These are phyloP conservation scores for Hoplodrina blanda DNA, from an alignment of 2,888 invertebrate species.

Conservation along the genomic window DNA sequence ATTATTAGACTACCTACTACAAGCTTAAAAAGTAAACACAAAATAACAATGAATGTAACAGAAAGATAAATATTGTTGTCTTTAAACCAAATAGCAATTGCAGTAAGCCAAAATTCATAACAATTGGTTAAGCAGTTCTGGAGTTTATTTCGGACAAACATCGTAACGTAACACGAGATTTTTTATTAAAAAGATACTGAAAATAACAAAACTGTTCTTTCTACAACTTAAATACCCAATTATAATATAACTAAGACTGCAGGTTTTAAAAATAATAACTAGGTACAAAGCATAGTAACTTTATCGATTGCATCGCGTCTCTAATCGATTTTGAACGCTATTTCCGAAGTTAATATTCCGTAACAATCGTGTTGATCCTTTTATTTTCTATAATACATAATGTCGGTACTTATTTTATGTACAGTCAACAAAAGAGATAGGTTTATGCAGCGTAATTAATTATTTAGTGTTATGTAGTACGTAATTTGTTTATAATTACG, in stretches of 20 bases:
- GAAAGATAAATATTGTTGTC: too few species aligned
- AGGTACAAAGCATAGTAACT: slow-evolving; percentile 18
- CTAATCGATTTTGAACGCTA: slow-evolving; percentile 55
- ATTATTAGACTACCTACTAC: too few species aligned
- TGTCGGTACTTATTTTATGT: neutral
- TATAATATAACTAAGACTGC: neutral
- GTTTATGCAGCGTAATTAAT: neutral
- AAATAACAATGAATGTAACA: too few species aligned
- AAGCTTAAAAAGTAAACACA: too few species aligned
- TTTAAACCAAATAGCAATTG: too few species aligned
- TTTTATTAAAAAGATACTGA: too few species aligned
- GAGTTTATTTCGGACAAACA: too few species aligned
- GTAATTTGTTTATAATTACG: neutral
- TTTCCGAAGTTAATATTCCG: slow-evolving; percentile 53
- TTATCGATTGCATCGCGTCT: slow-evolving; percentile 51
- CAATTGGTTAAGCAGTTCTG: too few species aligned
- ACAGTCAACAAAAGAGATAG: neutral
- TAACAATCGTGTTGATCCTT: slow-evolving; percentile 45
- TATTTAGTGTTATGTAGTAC: neutral
- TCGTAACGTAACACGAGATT: too few species aligned
- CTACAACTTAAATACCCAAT: too few species aligned
- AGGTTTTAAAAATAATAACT: slow-evolving; percentile 30
- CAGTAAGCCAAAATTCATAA: too few species aligned
- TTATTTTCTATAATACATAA: slow-evolving; percentile 18
- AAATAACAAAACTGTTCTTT: too few species aligned